Evolutionary conservation across 2,797 vertebrate genomes (phyloP), one percentile per base, ranked within the genome.

Genomic region (Coregonus ussuriensis): DNA sequence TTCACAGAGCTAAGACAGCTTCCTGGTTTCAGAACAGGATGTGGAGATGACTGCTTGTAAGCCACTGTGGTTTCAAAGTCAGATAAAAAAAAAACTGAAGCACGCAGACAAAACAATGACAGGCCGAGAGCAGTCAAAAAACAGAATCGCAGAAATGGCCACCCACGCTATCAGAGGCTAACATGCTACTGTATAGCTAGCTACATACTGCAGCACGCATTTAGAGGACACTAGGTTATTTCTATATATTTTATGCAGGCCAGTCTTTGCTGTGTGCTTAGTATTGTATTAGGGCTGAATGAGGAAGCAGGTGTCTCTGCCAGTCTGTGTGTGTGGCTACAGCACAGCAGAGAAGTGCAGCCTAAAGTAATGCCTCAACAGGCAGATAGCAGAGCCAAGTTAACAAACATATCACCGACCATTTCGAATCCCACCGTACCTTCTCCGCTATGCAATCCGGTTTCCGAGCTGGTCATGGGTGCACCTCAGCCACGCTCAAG

Each of bases 21-120:
- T 97, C 96, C 96, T 95, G 65, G 80, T 95, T 95, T 89, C 91
- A 85, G 94, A 96, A 96, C 96, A 96, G 96, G 96, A 97, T 96
- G 95, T 90, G 84, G 71, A 79, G 72, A 82, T 35, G 76, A 84
- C 78, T 71, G 84, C 88, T 72, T 69, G 79, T 86, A 79, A 81
- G 76, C 67, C 56, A 67, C 63, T 65, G 83, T 70, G 77, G 87
- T 90, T 86, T 74, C 80, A 84, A 47, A 87, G 71, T 72, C 29
- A 85, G 16, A 79, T n/a, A 47, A 65, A 82, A 86, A 74, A 80
- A 53, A 29, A 77, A 25, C 25, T 25, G 25, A 80, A 76, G 71
- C 18, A 70, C 52, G 21, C 51, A 84, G 72, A 80, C 75, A 84
- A 6, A 82, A 18, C 83, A 79, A 82, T 73, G 15, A 76, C 54